phyloP scores from a whole-genome alignment of 1,140 invertebrate species.

The Pachyrhynchus sulphureomaculatus region DNA sequence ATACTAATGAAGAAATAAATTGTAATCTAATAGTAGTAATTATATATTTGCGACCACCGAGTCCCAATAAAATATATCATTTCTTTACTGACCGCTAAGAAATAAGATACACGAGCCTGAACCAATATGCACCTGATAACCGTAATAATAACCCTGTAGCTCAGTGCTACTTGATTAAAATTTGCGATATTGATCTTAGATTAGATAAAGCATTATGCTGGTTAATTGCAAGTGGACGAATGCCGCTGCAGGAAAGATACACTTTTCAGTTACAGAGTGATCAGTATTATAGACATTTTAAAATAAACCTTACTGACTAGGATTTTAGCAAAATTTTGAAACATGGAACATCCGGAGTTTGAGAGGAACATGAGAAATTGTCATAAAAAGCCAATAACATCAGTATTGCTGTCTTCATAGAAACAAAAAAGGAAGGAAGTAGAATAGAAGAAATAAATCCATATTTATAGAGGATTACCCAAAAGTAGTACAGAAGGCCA shows the following conservation, averaged over 20 bases:
- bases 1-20: constrained; percentile 27
- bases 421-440: no score
- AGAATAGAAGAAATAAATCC: no score
- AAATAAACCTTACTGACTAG: no score
- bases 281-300: no score
- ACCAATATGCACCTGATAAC: background rate
- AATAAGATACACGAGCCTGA: constrained; percentile 2
- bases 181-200: constrained; percentile 19
- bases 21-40: constrained; percentile 23
- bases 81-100: background rate
- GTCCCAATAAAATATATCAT: constrained; percentile 26
- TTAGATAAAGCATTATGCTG: constrained; percentile 16
- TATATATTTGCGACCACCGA: constrained; percentile 13
- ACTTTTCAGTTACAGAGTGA: background rate
- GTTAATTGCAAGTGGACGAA: constrained; percentile 11
- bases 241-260: background rate
- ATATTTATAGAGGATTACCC: no score
- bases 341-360: no score
- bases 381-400: no score
- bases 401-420: no score
- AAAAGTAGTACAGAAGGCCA: no score
- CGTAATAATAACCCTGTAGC: constrained; percentile 8
- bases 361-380: no score
- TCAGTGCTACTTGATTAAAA: constrained; percentile 19
- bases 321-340: no score